phyloP scores from a whole-genome alignment of 2,797 vertebrate species.

The Sparidentex hasta region DNA sequence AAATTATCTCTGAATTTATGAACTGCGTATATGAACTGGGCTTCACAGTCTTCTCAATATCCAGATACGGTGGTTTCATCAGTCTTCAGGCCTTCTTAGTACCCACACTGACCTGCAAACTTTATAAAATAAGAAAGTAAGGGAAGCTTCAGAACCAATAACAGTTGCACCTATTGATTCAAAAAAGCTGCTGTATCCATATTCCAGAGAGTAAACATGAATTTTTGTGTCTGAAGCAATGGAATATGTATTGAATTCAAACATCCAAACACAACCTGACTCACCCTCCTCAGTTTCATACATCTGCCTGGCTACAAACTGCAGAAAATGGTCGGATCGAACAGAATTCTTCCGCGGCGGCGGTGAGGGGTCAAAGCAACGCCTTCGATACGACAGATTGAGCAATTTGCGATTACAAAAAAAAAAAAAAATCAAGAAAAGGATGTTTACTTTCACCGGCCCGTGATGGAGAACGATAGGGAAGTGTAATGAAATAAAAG shows the following conservation, averaged over 20 bases:
- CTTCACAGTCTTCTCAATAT: not conserved
- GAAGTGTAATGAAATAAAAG: constrained; percentile 76
- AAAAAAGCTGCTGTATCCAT: not conserved
- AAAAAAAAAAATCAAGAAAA: constrained; percentile 49
- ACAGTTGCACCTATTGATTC: not conserved
- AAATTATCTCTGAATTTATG: not conserved
- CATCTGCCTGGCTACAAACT: not conserved
- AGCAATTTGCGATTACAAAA: constrained; percentile 35
- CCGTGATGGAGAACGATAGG: constrained; percentile 63
- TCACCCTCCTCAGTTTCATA: not conserved
- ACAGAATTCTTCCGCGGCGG: not conserved
- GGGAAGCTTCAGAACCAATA: not conserved
- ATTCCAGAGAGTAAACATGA: not conserved
- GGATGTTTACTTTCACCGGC: constrained; percentile 41
- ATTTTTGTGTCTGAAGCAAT: not conserved
- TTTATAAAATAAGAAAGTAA: not conserved
- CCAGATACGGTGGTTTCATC: not conserved
- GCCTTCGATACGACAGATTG: not conserved
- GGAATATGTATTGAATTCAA: constrained; percentile 7
- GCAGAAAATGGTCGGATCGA: not conserved
- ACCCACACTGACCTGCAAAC: not conserved
- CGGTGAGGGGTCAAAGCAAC: constrained; percentile 5
- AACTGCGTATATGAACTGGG: not conserved
- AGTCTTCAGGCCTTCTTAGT: not conserved
- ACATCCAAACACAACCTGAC: not conserved